Evolutionary conservation across 2,888 invertebrate species (phyloP).

Genomic region (Aricia artaxerxes): DNA sequence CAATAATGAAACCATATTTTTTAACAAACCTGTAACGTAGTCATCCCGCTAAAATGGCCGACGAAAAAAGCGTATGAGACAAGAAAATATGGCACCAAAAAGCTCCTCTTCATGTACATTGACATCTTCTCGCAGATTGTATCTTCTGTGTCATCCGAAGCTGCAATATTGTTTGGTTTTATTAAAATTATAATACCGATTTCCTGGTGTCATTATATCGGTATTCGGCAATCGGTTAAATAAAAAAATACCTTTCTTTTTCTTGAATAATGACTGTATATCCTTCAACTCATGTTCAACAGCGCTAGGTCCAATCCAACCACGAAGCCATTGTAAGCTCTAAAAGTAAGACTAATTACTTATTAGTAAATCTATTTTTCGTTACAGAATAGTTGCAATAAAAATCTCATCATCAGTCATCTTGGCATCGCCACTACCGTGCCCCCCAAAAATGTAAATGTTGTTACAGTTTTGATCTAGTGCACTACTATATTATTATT

Average conservation of each 20-base stretch:
- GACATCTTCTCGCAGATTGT: conserved; percentile 56
- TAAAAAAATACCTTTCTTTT: conserved; percentile 45
- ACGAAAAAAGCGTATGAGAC: conserved; percentile 85
- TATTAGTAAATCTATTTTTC: not conserved
- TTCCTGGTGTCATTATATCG: too few relatives aligned
- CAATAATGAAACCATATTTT: not conserved
- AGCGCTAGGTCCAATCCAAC: conserved; percentile 84
- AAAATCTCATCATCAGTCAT: not conserved
- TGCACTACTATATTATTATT: too few relatives aligned
- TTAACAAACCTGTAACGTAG: conserved; percentile 79
- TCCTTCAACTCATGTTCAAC: conserved; percentile 82
- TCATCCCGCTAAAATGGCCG: conserved; percentile 88
- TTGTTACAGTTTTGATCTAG: not conserved
- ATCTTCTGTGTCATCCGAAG: conserved; percentile 55
- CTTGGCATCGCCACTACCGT: not conserved
- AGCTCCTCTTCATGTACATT: conserved; percentile 80
- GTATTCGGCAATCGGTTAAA: too few relatives aligned
- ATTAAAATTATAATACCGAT: too few relatives aligned
- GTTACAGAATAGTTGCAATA: not conserved
- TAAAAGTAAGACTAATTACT: conserved; percentile 44
- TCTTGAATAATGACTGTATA: conserved; percentile 66
- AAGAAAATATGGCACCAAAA: conserved; percentile 84
- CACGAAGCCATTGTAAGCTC: conserved; percentile 88
- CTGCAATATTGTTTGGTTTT: conserved; percentile 46
- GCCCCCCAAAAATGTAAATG: not conserved